A percentile compares a stretch with the other conserved stretches of the same genome.
phyloP scores from a whole-genome alignment of 2,113 vertebrate species.

The Gobio gobio region DNA sequence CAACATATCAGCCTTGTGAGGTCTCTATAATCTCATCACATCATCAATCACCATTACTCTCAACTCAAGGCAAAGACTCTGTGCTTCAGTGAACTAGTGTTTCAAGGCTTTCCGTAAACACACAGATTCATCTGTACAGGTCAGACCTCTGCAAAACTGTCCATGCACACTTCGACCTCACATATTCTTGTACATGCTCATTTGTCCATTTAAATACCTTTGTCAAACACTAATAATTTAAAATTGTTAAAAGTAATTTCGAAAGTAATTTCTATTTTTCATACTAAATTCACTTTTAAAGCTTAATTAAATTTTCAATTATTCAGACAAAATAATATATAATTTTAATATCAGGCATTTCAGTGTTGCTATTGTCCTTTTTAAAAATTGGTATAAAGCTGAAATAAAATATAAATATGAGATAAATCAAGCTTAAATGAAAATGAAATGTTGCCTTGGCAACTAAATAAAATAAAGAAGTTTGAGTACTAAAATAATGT shows the following conservation, averaged over 20 bases:
- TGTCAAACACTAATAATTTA: neutral
- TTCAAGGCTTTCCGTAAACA: slow-evolving; percentile 36
- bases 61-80: slow-evolving; percentile 12
- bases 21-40: slow-evolving; percentile 35
- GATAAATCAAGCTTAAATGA: too few relatives aligned
- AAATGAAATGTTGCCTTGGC: too few relatives aligned
- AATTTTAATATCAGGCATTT: neutral
- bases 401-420: neutral
- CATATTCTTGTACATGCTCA: neutral
- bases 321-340: neutral
- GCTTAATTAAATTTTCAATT: neutral
- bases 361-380: too few relatives aligned
- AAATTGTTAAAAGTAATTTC: neutral
- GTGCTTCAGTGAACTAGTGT: slow-evolving; percentile 1
- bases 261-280: neutral
- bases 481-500: neutral
- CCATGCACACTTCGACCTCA: neutral
- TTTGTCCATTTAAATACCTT: neutral
- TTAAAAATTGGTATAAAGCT: neutral
- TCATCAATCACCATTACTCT: slow-evolving; percentile 41
- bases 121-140: neutral
- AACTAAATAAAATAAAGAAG: too few relatives aligned
- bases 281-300: neutral
- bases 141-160: slow-evolving; percentile 2
- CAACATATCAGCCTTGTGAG: slow-evolving; percentile 37